Base-by-base conservation (phyloP, 2,888 invertebrate species). In the Amorpha juglandis region DNA sequence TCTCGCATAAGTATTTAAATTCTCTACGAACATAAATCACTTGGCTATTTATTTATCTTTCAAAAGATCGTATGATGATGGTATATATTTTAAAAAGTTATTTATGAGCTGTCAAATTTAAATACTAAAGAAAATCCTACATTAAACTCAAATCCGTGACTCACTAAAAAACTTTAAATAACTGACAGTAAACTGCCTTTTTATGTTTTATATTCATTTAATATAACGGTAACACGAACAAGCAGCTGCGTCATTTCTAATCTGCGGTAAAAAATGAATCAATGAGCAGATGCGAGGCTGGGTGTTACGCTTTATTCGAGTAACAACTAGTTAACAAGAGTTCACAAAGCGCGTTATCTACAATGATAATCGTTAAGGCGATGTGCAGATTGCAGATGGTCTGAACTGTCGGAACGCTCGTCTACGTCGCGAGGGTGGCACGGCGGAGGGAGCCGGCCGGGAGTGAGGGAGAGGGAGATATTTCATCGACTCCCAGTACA, bases 401-500 rank as follows among this genome's bases (percentile, higher is more conserved):
- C 68, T 63, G 70, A 70, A 69, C 68, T 68, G 69, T 69, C 66
- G 63, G 69, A 68, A 71, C 78, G 82, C 82, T 76, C 81, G 86
- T 87, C 83, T 85, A 79, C 72, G 70, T 71, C 67, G 72, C 69
- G 70, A 70, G 58, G 58, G 58, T 58, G 58, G 42, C 12, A 16
- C 38, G 19, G 58, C 50, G 58, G 12, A 12, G 58, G 70, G 67
- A 71, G 72, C 80, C 76, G 81, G 84, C 74, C 68, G 67, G 50
- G 71, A 76, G 82, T 77, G 87, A 89, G 88, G 79, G 88, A 89
- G 90, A 90, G 84, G 87, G 76, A 80, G 86, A 84, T 88, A 86
- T 87, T 89, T 88, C 91, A 91, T 89, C 91, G 89, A 87, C 82
- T 91, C 80, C 83, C 74, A 79, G 82, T 90, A 88, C 91, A 92